Evolutionary conservation across 1,140 invertebrate genomes (phyloP), one percentile per base, ranked within the genome.

Genomic region (Magallana angulata): DNA sequence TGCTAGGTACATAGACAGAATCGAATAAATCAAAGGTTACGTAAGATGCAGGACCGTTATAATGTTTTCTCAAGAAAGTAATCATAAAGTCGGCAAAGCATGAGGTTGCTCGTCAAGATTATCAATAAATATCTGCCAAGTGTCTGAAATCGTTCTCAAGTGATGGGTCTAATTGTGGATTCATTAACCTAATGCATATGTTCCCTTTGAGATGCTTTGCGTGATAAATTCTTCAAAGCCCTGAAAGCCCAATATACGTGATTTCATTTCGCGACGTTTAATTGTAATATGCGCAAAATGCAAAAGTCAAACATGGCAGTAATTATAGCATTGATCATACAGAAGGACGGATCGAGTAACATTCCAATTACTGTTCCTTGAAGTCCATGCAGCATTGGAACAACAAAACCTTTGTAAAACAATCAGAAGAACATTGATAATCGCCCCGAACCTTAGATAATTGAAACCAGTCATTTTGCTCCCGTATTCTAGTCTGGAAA

Each of bases 81-180:
- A 76, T 76, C 18, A 76, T 76, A 64, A 64, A n/a, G 60, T 18
- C 60, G 60, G 24, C 12, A 76, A 76, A 76, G 36, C 68, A 76
- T 24, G 24, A 18, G 8, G 24, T 30, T 76, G 18, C 24, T 30
- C 11, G 68, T 30, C 12, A 76, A 76, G 68, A 76, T 76, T 9
- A 76, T 76, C 68, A 11, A 24, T 76, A 76, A 76, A 76, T 30
- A 76, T 76, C 18, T 71, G 64, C 24, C 68, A 76, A 76, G 68
- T 24, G 68, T 76, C 68, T 76, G 68, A 76, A 76, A 76, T 76
- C 18, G 36, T 30, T 76, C 14, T 30, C 24, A 76, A 11, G 18
- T 76, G 68, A 76, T 24, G 68, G 24, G 8, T 76, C 5, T 76
- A 76, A 76, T 76, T 30, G 24, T 30, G 18, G 18, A 24, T 11